Base-by-base conservation (phyloP, 1,140 invertebrate species). In the Drosophila suzukii region DNA sequence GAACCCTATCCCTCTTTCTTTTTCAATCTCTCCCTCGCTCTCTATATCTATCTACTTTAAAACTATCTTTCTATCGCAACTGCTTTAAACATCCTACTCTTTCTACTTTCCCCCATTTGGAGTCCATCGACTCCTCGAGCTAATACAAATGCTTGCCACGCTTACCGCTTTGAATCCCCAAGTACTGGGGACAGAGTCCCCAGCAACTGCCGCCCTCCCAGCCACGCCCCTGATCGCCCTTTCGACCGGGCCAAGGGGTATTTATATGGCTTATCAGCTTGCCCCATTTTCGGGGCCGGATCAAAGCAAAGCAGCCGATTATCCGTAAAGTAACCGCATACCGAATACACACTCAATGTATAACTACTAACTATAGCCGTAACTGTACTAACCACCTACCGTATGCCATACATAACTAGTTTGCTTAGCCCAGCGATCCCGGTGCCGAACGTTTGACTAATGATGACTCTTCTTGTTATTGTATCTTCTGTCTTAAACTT, bases 401-500 rank as follows among this genome's bases (percentile, higher is more conserved):
- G 74, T 75, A 75, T 75, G 56, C 61, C 77, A 67, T 85, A 77
- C 77, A 67, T 85, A 77, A 75, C 46, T 58, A 82, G 66, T 81
- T 83, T 86, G 76, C 84, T 80, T 83, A 88, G 78, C 32, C 67
- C 78, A 88, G 83, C 82, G 83, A 80, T 83, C 84, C 62, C 62
- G 75, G 83, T 85, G 75, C 81, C 73, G 67, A 86, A 76, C 71
- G 60, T 83, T 85, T 89, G 80, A 88, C 83, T 88, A 88, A 88
- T 88, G 80, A 90, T 88, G 84, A 90, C 85, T 89, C 78, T 84
- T 84, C 78, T 90, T 90, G 85, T 89, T 88, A 84, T 89, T 90
- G 81, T 89, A 90, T 89, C 84, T 89, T 89, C 84, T 89, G 84
- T 89, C 85, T 89, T 90, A 84, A 89, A 89, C 81, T 90, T 89